These are phyloP conservation scores for Spilosoma lubricipeda DNA, from an alignment of 2,888 invertebrate species.

Conservation along the genomic window DNA sequence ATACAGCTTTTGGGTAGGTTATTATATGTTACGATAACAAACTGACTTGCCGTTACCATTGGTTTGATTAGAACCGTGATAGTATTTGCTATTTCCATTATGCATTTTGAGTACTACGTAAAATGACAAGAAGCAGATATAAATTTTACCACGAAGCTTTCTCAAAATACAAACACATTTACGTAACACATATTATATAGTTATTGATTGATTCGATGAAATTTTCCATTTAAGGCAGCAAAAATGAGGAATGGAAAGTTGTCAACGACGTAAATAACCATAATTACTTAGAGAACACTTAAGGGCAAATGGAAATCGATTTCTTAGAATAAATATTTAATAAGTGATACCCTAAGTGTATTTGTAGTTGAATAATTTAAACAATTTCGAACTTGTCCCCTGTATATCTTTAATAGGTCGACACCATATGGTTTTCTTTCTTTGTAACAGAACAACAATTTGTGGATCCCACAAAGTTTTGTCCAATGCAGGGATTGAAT, in stretches of 20 bases:
- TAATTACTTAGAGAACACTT: background rate
- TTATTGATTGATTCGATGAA: background rate
- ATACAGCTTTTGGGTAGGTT: no score
- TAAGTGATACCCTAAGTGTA: background rate
- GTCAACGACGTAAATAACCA: background rate
- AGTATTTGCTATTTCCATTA: background rate
- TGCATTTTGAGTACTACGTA: background rate
- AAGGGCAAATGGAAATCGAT: background rate
- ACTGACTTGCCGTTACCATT: no score
- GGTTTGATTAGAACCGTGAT: no score
- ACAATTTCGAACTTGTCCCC: background rate
- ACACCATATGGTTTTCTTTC: no score
- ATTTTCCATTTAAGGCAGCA: constrained; percentile 2
- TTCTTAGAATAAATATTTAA: background rate
- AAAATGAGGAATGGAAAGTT: constrained; percentile 9
- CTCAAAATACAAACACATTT: background rate
- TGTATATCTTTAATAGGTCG: background rate
- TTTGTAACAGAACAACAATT: no score
- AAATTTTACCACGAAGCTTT: background rate
- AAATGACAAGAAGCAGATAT: background rate
- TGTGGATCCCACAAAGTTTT: no score
- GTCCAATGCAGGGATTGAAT: no score
- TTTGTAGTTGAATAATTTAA: background rate
- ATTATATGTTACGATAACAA: no score
- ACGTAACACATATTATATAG: constrained; percentile 1